Conservation (phyloP, 1,140 invertebrate species). For the Antheraea pernyi region DNA sequence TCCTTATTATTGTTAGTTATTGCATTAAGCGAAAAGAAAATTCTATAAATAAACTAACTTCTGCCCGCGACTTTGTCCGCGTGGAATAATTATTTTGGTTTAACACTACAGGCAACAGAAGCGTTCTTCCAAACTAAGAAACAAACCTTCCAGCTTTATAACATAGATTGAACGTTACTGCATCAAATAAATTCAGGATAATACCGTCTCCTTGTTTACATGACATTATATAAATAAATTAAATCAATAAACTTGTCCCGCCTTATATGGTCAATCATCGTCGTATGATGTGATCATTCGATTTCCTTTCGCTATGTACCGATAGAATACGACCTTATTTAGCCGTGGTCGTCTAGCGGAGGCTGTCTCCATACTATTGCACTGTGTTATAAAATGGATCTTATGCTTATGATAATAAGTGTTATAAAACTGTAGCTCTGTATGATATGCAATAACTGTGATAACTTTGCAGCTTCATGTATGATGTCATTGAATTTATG, state of each 20-base stretch:
- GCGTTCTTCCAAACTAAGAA: no score
- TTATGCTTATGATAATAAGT: conserved; percentile 2
- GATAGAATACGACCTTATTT: conserved; percentile 37
- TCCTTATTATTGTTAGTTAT: no score
- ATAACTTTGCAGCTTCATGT: conserved; percentile 19
- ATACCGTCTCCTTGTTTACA: background rate
- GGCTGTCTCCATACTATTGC: background rate
- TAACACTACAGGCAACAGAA: no score
- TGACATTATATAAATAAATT: background rate
- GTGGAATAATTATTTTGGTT: no score
- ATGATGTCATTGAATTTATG: conserved; percentile 25
- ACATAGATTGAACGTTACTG: background rate
- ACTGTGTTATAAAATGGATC: background rate
- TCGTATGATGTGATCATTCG: conserved; percentile 42
- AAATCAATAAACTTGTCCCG: conserved; percentile 17
- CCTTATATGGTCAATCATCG: conserved; percentile 36
- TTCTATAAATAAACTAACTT: no score
- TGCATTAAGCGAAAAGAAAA: no score
- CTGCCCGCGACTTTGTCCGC: no score
- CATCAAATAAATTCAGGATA: background rate
- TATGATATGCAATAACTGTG: conserved; percentile 18
- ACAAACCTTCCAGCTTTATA: no score
- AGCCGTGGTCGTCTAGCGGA: conserved; percentile 16
- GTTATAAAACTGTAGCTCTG: background rate
- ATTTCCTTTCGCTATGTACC: conserved; percentile 28